Evolutionary conservation across 1,140 invertebrate species (phyloP).

Genomic region (Dinothrombium tinctorium): DNA sequence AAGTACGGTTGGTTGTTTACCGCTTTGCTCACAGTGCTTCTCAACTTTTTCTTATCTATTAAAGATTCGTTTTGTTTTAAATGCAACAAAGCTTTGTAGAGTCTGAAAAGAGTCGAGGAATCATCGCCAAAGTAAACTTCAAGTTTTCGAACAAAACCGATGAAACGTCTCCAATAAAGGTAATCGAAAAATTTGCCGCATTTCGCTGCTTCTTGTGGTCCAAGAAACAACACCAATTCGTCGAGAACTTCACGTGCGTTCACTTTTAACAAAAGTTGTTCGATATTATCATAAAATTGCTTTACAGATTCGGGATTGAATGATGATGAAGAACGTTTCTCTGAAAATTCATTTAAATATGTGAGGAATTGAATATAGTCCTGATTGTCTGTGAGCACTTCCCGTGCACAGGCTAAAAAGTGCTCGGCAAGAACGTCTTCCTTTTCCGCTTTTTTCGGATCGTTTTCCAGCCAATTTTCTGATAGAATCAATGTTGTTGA

Average conservation of each 20-base stretch:
- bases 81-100: slow-evolving; percentile 2
- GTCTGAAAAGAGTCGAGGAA: neutral
- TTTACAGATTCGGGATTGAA: neutral
- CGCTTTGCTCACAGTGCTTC: slow-evolving; percentile 3
- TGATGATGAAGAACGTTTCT: neutral
- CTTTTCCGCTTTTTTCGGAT: neutral
- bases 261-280: slow-evolving; percentile 2
- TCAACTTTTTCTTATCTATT: slow-evolving; percentile 2
- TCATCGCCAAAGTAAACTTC: slow-evolving; percentile 5
- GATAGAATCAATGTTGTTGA: neutral
- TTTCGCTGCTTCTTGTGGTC: neutral
- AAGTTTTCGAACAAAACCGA: slow-evolving; percentile 9
- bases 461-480: neutral
- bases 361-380: slow-evolving; percentile 2
- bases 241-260: slow-evolving; percentile 6
- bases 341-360: slow-evolving; percentile 1
- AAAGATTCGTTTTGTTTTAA: neutral
- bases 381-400: slow-evolving; percentile 1
- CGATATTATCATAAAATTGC: slow-evolving; percentile 4
- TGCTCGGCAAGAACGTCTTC: slow-evolving; percentile 2
- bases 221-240: slow-evolving; percentile 8
- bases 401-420: neutral
- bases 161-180: slow-evolving; percentile 7
- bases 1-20: slow-evolving; percentile 8
- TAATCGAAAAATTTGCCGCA: slow-evolving; percentile 5